Conservation (phyloP, 2,797 vertebrate species). For the Sternotherus odoratus region DNA sequence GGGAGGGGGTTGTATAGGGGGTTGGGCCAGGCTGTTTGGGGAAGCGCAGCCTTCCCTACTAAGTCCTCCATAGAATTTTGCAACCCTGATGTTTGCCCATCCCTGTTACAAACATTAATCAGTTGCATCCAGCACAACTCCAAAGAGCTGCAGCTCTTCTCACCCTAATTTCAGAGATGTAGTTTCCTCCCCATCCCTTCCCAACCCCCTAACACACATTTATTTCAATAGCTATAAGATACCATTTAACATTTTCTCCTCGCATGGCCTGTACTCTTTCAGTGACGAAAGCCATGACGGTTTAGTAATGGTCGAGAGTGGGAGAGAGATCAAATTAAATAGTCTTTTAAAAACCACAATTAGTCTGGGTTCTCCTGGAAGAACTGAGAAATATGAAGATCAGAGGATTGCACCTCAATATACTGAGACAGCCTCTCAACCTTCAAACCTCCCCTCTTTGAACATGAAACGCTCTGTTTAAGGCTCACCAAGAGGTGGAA, state of each 20-base stretch:
- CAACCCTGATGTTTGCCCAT: no score
- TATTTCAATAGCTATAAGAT: constrained; percentile 18
- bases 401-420: constrained; percentile 71
- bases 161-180: constrained; percentile 1
- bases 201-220: fast-evolving
- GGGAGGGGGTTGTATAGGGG: no score
- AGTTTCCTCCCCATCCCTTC: neutral
- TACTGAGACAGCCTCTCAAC: constrained; percentile 37
- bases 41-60: no score
- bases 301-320: constrained; percentile 4
- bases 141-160: neutral
- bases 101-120: constrained; percentile 45
- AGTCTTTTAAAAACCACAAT: constrained; percentile 70
- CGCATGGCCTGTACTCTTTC: neutral
- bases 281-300: neutral
- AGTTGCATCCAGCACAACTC: constrained; percentile 8
- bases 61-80: no score
- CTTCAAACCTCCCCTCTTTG: constrained; percentile 79
- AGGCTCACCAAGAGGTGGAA: constrained; percentile 74
- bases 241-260: neutral
- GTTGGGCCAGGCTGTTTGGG: no score
- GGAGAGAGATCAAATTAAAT: constrained; percentile 58
- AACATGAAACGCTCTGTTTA: constrained; percentile 80
- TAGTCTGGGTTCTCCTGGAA: constrained; percentile 71
- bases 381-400: constrained; percentile 77